A percentile compares a stretch with the other conserved stretches of the same genome.
Evolutionary conservation across 2,113 vertebrate species (phyloP).

Genomic region (Cavia aperea): DNA sequence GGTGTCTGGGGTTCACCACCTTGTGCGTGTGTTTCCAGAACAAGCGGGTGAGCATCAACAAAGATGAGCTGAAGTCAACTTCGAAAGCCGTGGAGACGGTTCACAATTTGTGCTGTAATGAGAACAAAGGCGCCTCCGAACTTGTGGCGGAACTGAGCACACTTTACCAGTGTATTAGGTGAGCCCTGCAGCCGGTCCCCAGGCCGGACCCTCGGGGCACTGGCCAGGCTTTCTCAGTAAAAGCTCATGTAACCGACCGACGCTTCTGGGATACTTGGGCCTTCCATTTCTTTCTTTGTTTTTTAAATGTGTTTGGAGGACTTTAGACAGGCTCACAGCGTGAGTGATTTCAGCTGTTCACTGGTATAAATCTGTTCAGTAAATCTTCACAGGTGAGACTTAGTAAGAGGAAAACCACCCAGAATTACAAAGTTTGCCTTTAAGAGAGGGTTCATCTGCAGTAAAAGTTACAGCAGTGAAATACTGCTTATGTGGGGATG

Average conservation of each 20-base stretch:
- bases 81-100: constrained; percentile 96
- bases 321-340: too few species aligned
- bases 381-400: not conserved
- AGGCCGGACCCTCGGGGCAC: fast-evolving
- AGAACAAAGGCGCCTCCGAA: constrained; percentile 97
- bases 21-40: constrained; percentile 78
- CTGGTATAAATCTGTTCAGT: not conserved
- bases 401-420: not conserved
- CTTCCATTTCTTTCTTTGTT: too few species aligned
- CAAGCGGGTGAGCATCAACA: constrained; percentile 97
- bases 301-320: not conserved
- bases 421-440: not conserved
- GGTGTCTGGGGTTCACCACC: fast-evolving
- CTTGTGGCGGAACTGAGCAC: constrained; percentile 95
- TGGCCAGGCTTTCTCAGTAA: not conserved
- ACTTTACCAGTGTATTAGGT: constrained; percentile 93
- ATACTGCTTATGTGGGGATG: not conserved
- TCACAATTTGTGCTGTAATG: constrained; percentile 96
- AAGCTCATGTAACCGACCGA: not conserved
- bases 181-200: not conserved
- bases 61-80: constrained; percentile 95
- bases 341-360: not conserved
- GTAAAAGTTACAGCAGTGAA: not conserved
- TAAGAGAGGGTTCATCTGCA: not conserved
- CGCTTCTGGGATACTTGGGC: not conserved